A percentile compares a stretch with the other conserved stretches of the same genome.
Evolutionary conservation across 2,113 vertebrate genomes (phyloP).

Genomic region (Perca fluviatilis): DNA sequence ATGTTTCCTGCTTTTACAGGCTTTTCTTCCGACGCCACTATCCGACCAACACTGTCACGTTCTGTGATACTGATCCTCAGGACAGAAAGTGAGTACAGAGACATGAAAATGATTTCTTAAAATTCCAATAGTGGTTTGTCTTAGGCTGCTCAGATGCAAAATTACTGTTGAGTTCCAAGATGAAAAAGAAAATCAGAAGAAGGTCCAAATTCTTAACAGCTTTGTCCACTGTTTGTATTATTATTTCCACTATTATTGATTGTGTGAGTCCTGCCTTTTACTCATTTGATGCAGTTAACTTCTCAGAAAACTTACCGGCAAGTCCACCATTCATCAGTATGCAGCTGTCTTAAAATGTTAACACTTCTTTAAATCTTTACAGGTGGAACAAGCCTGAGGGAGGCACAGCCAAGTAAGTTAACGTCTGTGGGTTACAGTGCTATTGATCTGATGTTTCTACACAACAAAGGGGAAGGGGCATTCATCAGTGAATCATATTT

Average conservation of each 20-base stretch:
- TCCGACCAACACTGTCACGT: constrained; percentile 93
- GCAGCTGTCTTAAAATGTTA: neutral
- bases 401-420: constrained; percentile 88
- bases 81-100: constrained; percentile 93
- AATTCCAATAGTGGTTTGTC: neutral
- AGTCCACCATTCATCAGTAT: neutral
- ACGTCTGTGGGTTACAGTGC: neutral
- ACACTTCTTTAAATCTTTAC: constrained; percentile 19
- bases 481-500: too few relatives aligned
- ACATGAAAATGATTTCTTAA: neutral
- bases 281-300: neutral
- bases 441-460: neutral
- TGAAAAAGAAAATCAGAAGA: too few relatives aligned
- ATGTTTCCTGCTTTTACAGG: constrained; percentile 77
- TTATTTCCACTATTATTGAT: neutral
- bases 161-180: neutral
- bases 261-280: neutral
- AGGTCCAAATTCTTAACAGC: neutral
- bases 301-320: neutral
- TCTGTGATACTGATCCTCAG: constrained; percentile 96
- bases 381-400: constrained; percentile 91
- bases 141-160: neutral
- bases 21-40: constrained; percentile 98
- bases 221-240: neutral
- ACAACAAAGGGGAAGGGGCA: neutral